phyloP scores from a whole-genome alignment of 2,797 vertebrate species.

The Sylvilagus floridanus region DNA sequence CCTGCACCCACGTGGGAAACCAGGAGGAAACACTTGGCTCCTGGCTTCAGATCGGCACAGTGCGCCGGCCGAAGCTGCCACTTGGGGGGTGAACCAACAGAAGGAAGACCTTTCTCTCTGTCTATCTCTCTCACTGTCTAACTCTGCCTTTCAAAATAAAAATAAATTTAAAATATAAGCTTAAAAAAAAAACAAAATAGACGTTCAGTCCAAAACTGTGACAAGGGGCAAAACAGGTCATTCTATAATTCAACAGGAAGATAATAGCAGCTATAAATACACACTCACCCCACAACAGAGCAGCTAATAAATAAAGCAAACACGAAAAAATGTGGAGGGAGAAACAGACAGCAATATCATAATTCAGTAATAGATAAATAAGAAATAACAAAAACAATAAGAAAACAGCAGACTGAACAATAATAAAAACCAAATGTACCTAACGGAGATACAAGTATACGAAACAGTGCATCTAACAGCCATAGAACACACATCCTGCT shows the following conservation, averaged over 20 bases:
- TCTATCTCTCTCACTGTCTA: too few species aligned
- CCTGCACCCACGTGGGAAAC: too few species aligned
- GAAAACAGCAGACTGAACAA: not conserved
- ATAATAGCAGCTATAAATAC: not conserved
- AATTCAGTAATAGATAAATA: not conserved
- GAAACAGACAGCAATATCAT: not conserved
- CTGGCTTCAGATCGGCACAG: too few species aligned
- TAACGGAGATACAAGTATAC: not conserved
- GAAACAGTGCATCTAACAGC: not conserved
- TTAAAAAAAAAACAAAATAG: too few species aligned
- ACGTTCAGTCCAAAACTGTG: not conserved
- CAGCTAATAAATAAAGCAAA: not conserved
- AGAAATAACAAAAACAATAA: not conserved
- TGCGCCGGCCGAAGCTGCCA: too few species aligned
- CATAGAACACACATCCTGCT: too few species aligned
- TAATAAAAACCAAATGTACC: not conserved
- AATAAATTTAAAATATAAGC: too few species aligned
- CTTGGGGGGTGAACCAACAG: too few species aligned
- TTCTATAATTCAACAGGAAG: not conserved
- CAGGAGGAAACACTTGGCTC: too few species aligned
- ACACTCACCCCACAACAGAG: not conserved
- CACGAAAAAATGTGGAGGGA: not conserved
- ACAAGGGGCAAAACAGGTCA: not conserved
- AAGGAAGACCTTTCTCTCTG: too few species aligned
- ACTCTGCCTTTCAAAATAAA: too few species aligned